Conservation (phyloP, 1,140 invertebrate species). For the Ectropis grisescens region DNA sequence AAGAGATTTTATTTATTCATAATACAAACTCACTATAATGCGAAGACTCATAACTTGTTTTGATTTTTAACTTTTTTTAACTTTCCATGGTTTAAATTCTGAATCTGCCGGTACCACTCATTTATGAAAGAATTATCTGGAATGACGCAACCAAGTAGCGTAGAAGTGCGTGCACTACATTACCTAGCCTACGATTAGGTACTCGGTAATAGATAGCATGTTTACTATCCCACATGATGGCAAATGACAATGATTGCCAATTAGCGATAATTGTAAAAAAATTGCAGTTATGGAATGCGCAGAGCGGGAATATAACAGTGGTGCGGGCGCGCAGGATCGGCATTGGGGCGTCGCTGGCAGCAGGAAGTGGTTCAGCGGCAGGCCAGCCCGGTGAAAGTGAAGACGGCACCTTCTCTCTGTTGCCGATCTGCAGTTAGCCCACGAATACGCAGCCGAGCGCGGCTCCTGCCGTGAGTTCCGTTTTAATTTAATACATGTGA, state of each 20-base stretch:
- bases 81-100: too few relatives aligned
- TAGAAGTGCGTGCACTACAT: too few relatives aligned
- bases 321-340: constrained; percentile 25
- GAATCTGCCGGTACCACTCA: too few relatives aligned
- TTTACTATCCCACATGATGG: constrained; percentile 39
- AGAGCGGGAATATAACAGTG: constrained; percentile 33
- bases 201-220: constrained; percentile 2
- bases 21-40: too few relatives aligned
- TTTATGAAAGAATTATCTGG: neutral
- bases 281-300: constrained; percentile 44
- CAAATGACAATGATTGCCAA: constrained; percentile 46
- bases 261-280: constrained; percentile 42
- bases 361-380: constrained; percentile 38
- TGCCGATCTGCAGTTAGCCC: constrained; percentile 16
- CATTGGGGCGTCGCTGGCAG: constrained; percentile 32
- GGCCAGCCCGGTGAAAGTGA: constrained; percentile 45
- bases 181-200: too few relatives aligned
- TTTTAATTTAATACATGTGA: too few relatives aligned
- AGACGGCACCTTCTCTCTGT: constrained; percentile 36
- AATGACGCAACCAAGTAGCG: neutral
- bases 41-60: too few relatives aligned
- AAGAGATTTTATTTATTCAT: too few relatives aligned
- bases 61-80: too few relatives aligned
- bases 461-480: too few relatives aligned
- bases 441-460: constrained; percentile 27